These are phyloP conservation scores for Catagonus wagneri DNA, from an alignment of 2,113 vertebrate genomes.

Conservation along the genomic window DNA sequence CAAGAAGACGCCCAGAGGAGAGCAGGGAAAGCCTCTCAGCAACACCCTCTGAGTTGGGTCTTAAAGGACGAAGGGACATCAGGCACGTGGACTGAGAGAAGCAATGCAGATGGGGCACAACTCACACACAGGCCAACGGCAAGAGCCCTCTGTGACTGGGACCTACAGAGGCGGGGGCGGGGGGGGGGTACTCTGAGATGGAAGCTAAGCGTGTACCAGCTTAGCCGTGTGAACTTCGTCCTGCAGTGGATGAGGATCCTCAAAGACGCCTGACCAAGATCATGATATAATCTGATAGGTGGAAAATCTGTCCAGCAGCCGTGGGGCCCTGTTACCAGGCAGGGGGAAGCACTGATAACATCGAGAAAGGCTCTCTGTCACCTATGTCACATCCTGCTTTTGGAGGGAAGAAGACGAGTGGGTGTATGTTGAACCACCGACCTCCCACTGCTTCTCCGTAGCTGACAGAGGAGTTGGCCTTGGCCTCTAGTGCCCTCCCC, in stretches of 20 bases:
- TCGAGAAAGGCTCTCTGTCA: neutral
- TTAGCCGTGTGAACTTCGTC: neutral
- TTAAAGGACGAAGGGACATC: neutral
- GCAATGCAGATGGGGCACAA: neutral
- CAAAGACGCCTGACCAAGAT: neutral
- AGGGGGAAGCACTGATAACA: neutral
- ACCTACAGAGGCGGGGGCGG: neutral
- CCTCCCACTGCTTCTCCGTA: neutral
- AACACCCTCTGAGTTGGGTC: neutral
- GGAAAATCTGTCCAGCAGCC: neutral
- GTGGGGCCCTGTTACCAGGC: neutral
- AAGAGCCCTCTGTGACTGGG: neutral
- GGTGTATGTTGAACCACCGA: neutral
- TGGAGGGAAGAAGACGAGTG: neutral
- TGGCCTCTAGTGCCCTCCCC: neutral
- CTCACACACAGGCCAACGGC: rapidly evolving
- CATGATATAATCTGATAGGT: neutral
- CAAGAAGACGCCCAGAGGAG: neutral
- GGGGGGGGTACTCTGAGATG: too few relatives aligned
- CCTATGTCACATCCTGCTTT: neutral
- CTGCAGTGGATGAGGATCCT: neutral
- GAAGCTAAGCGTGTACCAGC: neutral
- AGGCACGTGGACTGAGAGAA: neutral
- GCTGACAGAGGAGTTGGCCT: neutral
- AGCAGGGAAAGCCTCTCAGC: neutral